A percentile compares a stretch with the other conserved stretches of the same genome.
These are phyloP conservation scores for Nannospalax galili DNA, from an alignment of 2,113 vertebrate genomes.

Conservation along the genomic window DNA sequence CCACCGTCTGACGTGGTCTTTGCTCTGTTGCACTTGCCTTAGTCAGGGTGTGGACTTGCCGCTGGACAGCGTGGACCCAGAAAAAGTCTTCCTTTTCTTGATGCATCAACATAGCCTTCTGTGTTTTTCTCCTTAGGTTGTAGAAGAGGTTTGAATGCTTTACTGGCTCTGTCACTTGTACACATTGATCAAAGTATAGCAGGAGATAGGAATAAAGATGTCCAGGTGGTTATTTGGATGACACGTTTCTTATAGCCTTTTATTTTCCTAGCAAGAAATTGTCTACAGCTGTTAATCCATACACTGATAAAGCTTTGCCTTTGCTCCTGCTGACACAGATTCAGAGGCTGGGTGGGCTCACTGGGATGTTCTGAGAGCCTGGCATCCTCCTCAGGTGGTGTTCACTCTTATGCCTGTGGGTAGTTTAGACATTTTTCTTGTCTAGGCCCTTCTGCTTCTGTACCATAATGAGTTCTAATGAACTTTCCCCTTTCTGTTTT, in stretches of 20 bases:
- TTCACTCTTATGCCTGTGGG: not conserved
- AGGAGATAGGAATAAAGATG: not conserved
- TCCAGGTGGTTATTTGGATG: not conserved
- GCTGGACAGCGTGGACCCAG: too few species aligned
- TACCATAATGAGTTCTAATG: not conserved
- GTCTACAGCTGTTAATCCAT: not conserved
- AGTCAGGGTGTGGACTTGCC: too few species aligned
- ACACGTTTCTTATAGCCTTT: not conserved
- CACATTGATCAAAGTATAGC: not conserved
- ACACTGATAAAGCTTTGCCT: not conserved
- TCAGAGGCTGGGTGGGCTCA: not conserved
- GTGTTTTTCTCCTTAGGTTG: not conserved
- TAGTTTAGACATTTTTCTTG: not conserved
- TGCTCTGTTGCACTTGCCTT: too few species aligned
- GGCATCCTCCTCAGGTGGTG: not conserved
- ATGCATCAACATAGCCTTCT: not conserved
- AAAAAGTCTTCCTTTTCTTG: not conserved
- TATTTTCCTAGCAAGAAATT: conserved; percentile 46
- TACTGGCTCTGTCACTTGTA: not conserved
- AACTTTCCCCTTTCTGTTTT: conserved; percentile 12
- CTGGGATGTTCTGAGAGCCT: not conserved
- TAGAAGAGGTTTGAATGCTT: not conserved
- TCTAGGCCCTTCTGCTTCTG: not conserved
- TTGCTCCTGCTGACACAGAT: not conserved
- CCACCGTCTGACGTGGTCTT: too few species aligned